Base-by-base conservation (phyloP, 2,888 invertebrate genomes). In the Pelosia muscerda region DNA sequence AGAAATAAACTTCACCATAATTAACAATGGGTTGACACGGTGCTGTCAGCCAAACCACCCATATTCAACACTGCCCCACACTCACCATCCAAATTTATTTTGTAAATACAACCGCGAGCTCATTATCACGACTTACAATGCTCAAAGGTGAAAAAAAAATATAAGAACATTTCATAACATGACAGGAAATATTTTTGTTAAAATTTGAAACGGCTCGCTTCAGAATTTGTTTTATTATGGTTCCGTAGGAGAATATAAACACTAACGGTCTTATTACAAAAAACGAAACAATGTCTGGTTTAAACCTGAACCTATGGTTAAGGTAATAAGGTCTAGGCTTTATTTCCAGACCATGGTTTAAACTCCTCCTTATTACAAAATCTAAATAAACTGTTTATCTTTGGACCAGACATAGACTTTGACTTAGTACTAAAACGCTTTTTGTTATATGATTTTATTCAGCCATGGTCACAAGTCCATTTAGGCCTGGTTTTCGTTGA, bases 101-200 rank as follows among this genome's bases (percentile, higher is more conserved):
- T 73, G 79, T 77, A 80, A 81, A 80, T 74, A 80, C 63, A 22
- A 64, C 15, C 63, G 38, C 54, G 58, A 63, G 65, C 75, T 81
- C 73, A 81, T 81, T 81, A 81, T 72, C 68, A 62, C 55, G 31
- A 61, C 75, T 71, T 73, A 77, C 76, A 82, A 77, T 68, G 62
- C 62, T 70, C 67, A 74, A 76, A 76, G 67, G 42, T 63, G 59
- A 28, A 67, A 76, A 73, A n/a, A 61, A 77, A 68, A 65, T 69
- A 65, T 57, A 74, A 65, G 68, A 75, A 69, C 71, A 59, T 71
- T 73, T 81, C 70, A 68, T 67, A 74, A 69, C 68, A 65, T 68
- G 68, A 65, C 77, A 66, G 71, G 53, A 65, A 58, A 64, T 63
- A 58, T 64, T 70, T 68, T 63, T 56, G 65, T 74, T 73, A 74